phyloP scores from a whole-genome alignment of 2,888 invertebrate species.

The Sinelater perroti region DNA sequence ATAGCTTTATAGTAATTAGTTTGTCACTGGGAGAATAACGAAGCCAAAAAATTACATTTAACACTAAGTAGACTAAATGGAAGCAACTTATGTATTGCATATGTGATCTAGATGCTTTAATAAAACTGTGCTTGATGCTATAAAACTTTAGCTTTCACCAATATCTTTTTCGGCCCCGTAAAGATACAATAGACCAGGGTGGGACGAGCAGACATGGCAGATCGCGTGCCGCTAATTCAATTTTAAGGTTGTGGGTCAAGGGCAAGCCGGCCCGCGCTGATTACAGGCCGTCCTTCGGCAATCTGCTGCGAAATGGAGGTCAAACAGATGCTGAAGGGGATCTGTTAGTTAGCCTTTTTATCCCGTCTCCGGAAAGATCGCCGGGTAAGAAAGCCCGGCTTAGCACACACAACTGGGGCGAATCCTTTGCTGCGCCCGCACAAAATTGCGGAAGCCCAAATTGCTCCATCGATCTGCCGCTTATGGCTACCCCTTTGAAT shows the following conservation, averaged over 20 bases:
- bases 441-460: constrained; percentile 12
- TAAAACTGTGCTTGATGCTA: too few relatives aligned
- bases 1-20: too few relatives aligned
- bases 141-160: too few relatives aligned
- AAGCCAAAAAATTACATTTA: too few relatives aligned
- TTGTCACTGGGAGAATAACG: too few relatives aligned
- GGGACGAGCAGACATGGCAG: constrained; percentile 8
- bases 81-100: too few relatives aligned
- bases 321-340: constrained; percentile 9
- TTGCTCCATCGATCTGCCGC: constrained; percentile 4
- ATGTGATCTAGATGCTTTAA: too few relatives aligned
- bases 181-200: constrained; percentile 16
- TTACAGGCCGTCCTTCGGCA: constrained; percentile 10
- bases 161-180: too few relatives aligned
- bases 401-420: neutral
- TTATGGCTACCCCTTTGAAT: constrained; percentile 6
- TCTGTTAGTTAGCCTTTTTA: constrained; percentile 12
- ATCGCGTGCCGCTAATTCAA: constrained; percentile 27
- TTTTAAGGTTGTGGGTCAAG: constrained; percentile 31
- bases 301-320: constrained; percentile 24
- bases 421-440: neutral
- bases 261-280: constrained; percentile 22
- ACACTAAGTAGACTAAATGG: too few relatives aligned
- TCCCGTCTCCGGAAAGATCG: constrained; percentile 3
- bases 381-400: neutral